phyloP scores from a whole-genome alignment of 1,140 invertebrate genomes.

The Bradynema listronoti region DNA sequence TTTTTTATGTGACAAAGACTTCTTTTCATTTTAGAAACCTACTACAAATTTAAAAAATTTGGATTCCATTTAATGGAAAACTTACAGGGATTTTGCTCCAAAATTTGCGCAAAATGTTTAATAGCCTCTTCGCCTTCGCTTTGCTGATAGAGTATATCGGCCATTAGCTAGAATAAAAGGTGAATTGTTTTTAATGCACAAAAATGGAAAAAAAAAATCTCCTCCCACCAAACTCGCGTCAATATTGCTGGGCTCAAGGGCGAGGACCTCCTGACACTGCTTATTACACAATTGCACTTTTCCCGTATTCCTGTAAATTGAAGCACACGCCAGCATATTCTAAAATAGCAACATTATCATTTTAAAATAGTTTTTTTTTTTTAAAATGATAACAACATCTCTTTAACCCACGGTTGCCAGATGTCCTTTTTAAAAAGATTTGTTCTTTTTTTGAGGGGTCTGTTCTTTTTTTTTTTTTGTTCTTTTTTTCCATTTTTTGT shows the following conservation, averaged over 20 bases:
- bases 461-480: too few species aligned
- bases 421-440: too few species aligned
- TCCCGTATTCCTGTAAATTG: conserved; percentile 50
- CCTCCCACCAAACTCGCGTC: conserved; percentile 69
- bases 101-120: conserved; percentile 79
- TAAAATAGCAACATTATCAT: conserved; percentile 15
- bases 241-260: conserved; percentile 79
- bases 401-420: too few species aligned
- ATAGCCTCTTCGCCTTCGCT: conserved; percentile 84
- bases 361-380: conserved; percentile 9
- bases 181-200: background rate
- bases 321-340: conserved; percentile 47
- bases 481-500: too few species aligned
- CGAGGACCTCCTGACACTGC: conserved; percentile 73
- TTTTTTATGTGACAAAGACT: too few species aligned
- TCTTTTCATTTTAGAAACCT: too few species aligned
- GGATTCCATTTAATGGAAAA: too few species aligned
- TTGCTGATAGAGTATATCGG: conserved; percentile 84
- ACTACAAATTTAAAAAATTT: too few species aligned
- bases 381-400: conserved; percentile 5
- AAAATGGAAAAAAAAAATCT: conserved; percentile 6
- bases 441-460: too few species aligned
- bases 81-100: conserved; percentile 65
- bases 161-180: conserved; percentile 69
- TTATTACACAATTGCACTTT: conserved; percentile 65